Percentiles rank a stretch among this genome's conserved stretches.
Conservation (phyloP, 2,113 vertebrate species). For the Myrmecobius fasciatus region DNA sequence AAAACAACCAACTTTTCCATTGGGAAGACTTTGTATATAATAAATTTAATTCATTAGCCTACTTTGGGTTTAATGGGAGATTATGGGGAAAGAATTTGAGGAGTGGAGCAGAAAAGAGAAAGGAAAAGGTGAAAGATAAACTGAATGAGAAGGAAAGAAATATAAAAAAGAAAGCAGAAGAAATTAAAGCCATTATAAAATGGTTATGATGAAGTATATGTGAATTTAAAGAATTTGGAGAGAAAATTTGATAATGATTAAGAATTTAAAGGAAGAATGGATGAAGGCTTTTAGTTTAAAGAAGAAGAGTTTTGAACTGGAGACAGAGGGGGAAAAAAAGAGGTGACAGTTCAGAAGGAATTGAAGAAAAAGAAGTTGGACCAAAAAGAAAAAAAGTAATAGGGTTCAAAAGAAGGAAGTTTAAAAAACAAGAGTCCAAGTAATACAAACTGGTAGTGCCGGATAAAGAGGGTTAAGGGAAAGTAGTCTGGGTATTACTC, state of each 20-base stretch:
- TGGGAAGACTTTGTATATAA: neutral
- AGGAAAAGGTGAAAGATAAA: neutral
- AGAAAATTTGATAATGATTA: neutral
- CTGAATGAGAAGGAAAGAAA: neutral
- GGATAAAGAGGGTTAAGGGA: neutral
- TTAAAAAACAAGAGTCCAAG: neutral
- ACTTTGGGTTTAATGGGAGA: neutral
- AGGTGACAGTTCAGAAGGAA: neutral
- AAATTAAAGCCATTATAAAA: neutral
- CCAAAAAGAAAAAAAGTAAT: neutral
- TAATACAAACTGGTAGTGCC: neutral
- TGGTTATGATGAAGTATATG: neutral
- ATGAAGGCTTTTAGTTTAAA: neutral
- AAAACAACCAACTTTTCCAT: neutral
- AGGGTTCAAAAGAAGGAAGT: neutral
- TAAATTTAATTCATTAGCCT: neutral
- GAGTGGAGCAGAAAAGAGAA: neutral
- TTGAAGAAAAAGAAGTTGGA: neutral
- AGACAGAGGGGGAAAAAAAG: neutral
- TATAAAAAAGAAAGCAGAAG: neutral
- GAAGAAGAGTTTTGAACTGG: neutral
- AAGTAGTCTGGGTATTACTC: neutral
- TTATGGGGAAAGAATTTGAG: neutral
- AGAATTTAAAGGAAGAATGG: neutral
- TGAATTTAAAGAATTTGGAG: neutral